A percentile compares a stretch with the other conserved stretches of the same genome.
Conservation (phyloP, 2,113 vertebrate genomes). For the Ameiurus melas region DNA sequence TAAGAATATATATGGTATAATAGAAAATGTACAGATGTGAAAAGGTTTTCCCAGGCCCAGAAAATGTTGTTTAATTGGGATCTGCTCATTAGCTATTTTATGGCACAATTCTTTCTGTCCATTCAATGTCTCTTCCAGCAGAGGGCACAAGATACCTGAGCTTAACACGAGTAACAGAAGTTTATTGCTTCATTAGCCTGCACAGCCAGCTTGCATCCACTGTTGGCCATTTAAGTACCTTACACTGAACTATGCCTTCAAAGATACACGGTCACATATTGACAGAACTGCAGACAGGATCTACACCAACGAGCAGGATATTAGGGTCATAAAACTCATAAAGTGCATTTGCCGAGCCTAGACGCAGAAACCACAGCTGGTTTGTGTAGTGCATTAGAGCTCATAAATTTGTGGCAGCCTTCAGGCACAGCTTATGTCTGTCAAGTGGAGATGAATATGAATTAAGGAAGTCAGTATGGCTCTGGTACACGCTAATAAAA, state of each 20-base stretch:
- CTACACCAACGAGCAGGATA: conserved; percentile 59
- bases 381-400: conserved; percentile 22
- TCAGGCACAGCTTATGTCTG: not conserved
- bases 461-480: not conserved
- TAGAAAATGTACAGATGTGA: not conserved
- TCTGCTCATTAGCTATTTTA: not conserved
- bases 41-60: not conserved
- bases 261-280: conserved; percentile 23
- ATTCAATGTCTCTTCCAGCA: conserved; percentile 13
- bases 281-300: conserved; percentile 19
- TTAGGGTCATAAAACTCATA: conserved; percentile 65
- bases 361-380: conserved; percentile 23
- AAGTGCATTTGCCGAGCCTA: conserved; percentile 39
- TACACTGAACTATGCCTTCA: not conserved
- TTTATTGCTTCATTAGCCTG: not conserved
- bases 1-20: not conserved
- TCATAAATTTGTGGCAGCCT: conserved; percentile 16
- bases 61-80: not conserved
- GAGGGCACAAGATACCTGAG: conserved; percentile 9
- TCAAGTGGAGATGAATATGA: conserved; percentile 10
- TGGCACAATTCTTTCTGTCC: not conserved
- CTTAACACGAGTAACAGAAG: not conserved
- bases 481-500: not conserved
- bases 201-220: not conserved
- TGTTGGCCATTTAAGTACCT: not conserved